Evolutionary conservation across 2,888 invertebrate genomes (phyloP).

Genomic region (Craniophora ligustri): DNA sequence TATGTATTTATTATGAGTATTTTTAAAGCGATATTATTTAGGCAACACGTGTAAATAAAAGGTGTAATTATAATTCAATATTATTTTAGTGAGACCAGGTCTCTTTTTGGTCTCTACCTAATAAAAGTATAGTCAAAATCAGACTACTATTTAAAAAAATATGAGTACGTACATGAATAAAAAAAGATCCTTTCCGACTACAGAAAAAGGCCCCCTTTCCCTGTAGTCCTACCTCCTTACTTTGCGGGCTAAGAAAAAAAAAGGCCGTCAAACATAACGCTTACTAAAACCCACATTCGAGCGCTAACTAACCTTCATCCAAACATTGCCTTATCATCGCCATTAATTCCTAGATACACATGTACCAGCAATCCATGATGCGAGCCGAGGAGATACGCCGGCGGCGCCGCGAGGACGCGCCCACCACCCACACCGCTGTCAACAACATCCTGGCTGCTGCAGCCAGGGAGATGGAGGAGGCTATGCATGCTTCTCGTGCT

Average conservation of each 20-base stretch:
- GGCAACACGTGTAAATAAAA: too few relatives aligned
- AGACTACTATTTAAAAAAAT: too few relatives aligned
- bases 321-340: conserved; percentile 45
- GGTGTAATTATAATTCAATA: too few relatives aligned
- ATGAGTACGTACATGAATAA: too few relatives aligned
- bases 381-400: conserved; percentile 82
- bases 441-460: conserved; percentile 86
- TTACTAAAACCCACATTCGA: conserved; percentile 5
- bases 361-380: conserved; percentile 88
- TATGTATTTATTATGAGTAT: conserved; percentile 15
- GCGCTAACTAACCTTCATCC: conserved; percentile 38
- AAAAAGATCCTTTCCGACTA: too few relatives aligned
- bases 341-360: conserved; percentile 75
- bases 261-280: too few relatives aligned
- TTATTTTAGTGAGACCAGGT: too few relatives aligned
- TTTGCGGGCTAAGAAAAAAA: too few relatives aligned
- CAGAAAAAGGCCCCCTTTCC: too few relatives aligned
- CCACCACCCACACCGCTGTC: conserved; percentile 82
- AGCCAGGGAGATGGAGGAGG: conserved; percentile 85
- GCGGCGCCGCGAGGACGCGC: conserved; percentile 78
- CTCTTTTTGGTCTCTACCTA: too few relatives aligned
- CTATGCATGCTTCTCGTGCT: conserved; percentile 66
- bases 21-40: conserved; percentile 9
- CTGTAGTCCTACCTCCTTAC: too few relatives aligned
- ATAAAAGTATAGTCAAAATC: too few relatives aligned